Evolutionary conservation across 2,797 vertebrate species (phyloP).

Genomic region (Aplochiton taeniatus): DNA sequence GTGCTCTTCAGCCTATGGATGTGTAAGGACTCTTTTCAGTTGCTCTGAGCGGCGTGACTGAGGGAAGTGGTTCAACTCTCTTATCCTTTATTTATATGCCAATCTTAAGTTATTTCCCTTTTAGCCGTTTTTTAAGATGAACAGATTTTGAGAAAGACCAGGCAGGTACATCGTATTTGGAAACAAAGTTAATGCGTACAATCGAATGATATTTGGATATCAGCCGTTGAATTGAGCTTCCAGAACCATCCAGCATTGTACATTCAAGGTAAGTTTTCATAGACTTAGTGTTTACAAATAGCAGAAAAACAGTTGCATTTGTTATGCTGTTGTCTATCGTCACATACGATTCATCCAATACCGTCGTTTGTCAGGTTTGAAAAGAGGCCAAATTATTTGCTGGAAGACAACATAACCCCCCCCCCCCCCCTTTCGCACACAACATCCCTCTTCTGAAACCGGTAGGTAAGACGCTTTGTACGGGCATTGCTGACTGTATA

Average conservation of each 20-base stretch:
- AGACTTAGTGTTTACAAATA: not conserved
- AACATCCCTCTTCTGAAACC: no score
- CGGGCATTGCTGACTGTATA: no score
- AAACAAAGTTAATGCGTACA: constrained; percentile 22
- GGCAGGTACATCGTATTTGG: constrained; percentile 11
- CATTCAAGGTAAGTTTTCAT: constrained; percentile 41
- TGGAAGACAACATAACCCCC: no score
- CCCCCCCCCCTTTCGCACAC: no score
- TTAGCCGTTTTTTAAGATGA: constrained; percentile 10
- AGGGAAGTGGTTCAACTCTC: constrained; percentile 34
- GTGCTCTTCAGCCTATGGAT: constrained; percentile 72
- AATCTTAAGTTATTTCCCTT: constrained; percentile 9
- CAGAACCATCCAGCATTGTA: no score
- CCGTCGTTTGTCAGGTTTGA: not conserved
- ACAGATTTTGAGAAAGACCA: constrained; percentile 24
- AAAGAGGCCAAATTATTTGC: not conserved
- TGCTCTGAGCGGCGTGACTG: constrained; percentile 51
- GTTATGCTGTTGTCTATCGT: not conserved
- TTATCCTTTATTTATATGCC: not conserved
- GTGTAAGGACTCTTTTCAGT: constrained; percentile 64
- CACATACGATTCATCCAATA: not conserved
- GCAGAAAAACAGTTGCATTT: not conserved
- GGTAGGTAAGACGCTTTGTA: no score
- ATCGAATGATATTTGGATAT: constrained; percentile 48
- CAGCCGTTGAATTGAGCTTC: constrained; percentile 23